phyloP scores from a whole-genome alignment of 2,888 invertebrate genomes.

The Opisthograptis luteolata region DNA sequence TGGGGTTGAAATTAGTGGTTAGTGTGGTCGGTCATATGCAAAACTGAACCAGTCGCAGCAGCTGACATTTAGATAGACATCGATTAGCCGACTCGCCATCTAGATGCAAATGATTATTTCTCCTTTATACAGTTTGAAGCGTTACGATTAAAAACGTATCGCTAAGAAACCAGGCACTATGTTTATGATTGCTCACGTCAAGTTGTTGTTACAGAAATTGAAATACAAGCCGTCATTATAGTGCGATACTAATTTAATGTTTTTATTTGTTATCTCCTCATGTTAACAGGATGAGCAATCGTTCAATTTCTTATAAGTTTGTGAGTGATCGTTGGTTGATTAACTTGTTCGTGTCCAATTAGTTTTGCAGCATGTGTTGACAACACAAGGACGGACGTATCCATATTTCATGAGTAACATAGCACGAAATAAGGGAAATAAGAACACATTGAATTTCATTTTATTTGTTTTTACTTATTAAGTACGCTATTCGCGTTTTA shows the following conservation, averaged over 20 bases:
- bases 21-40: constrained; percentile 67
- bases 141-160: constrained; percentile 53
- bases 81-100: constrained; percentile 66
- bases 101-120: constrained; percentile 69
- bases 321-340: constrained; percentile 7
- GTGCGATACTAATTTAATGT: constrained; percentile 6
- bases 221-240: constrained; percentile 7
- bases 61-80: constrained; percentile 64
- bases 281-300: constrained; percentile 12
- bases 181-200: constrained; percentile 2
- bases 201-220: constrained; percentile 11
- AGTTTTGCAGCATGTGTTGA: constrained; percentile 3
- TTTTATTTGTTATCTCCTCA: constrained; percentile 12
- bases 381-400: not conserved
- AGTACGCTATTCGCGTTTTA: no score
- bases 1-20: constrained; percentile 64
- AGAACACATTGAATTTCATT: no score
- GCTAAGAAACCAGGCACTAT: constrained; percentile 3
- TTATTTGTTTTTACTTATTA: no score
- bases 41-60: constrained; percentile 70
- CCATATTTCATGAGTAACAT: constrained; percentile 15
- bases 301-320: constrained; percentile 23
- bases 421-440: no score
- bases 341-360: constrained; percentile 18
- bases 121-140: constrained; percentile 46